Evolutionary conservation across 2,113 vertebrate species (phyloP), one percentile per base, ranked within the genome.

Genomic region (Chloroceryle aenea): DNA sequence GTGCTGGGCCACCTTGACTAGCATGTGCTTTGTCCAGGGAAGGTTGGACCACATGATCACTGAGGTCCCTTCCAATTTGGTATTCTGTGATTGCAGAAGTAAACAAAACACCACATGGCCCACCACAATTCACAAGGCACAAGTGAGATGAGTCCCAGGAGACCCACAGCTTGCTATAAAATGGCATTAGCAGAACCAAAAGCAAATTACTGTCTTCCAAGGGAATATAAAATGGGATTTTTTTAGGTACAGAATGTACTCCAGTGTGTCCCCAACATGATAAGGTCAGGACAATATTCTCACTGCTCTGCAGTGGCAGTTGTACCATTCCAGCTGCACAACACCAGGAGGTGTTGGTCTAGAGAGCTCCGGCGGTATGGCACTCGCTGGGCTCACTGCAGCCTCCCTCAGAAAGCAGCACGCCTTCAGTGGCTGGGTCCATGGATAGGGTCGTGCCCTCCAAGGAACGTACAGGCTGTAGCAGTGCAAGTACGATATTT

Each of bases 401-500:
- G 32, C 50, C 30, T 23, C 27, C 32, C 29, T 36, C 50, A 23
- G 16, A 56, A 40, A 48, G 72, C n/a, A 42, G 14, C 14, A 5
- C 6, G 11, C 17, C 66, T 42, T 26, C 29, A 14, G 6, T 5
- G 0, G 10, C 18, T 26, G 12, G 38, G n/a, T 42, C 53, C n/a
- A 12, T 5, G 38, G 78, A 15, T 1, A 20, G 26, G 17, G 26
- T 10, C 22, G 0, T 3, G 15, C 16, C 53, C 59, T 26, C 59
- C 27, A 10, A 3, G 6, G 34, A 62, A 36, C 0, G 0, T 12
- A 7, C 1, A n/a, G 36, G 27, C 66, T 43, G 47, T 18, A 40
- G 86, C 40, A 45, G 61, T 12, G 40, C 21, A 47, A 4, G 9
- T 43, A 5, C 3, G 22, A 26, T 34, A 4, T 27, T 30, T 53